Percentiles rank a stretch among this genome's conserved stretches.
These are phyloP conservation scores for Tychaedon coryphoeus DNA, from an alignment of 2,113 vertebrate genomes.

Conservation along the genomic window DNA sequence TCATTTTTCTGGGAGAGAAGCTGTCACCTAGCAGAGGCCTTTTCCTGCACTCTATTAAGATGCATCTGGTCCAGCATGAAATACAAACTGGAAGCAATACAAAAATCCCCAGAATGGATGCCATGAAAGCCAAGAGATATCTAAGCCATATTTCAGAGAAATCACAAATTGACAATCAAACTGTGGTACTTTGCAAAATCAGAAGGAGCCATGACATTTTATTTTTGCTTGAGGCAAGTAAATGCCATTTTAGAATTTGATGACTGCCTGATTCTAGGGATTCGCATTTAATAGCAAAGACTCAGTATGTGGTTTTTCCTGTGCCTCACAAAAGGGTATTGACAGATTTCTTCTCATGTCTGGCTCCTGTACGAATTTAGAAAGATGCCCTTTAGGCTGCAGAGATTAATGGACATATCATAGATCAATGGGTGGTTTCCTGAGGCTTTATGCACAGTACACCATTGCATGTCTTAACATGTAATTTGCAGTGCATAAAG, in stretches of 20 bases:
- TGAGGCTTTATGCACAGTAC: not conserved
- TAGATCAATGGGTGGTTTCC: conserved; percentile 22
- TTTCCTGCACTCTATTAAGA: not conserved
- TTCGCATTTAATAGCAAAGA: conserved; percentile 6
- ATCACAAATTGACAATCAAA: not conserved
- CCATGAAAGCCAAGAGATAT: not conserved
- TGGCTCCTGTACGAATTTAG: conserved; percentile 33
- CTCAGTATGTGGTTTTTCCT: not conserved
- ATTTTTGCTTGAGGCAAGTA: not conserved
- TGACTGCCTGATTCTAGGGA: not conserved
- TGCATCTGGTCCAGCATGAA: not conserved
- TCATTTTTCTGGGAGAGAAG: not conserved
- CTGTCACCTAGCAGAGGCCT: not conserved
- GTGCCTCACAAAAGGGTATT: not conserved
- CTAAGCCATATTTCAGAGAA: not conserved
- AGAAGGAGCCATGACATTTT: not conserved
- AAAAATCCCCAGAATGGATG: not conserved
- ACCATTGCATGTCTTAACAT: not conserved
- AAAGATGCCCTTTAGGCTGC: conserved; percentile 41
- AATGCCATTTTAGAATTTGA: conserved; percentile 25
- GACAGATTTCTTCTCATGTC: conserved; percentile 12
- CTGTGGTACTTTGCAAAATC: not conserved
- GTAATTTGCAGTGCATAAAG: not conserved
- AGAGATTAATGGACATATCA: conserved; percentile 29
- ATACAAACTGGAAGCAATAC: not conserved